Percentiles rank a stretch among this genome's conserved stretches.
phyloP scores from a whole-genome alignment of 2,797 vertebrate genomes.

The Pseudocheirus occidentalis region DNA sequence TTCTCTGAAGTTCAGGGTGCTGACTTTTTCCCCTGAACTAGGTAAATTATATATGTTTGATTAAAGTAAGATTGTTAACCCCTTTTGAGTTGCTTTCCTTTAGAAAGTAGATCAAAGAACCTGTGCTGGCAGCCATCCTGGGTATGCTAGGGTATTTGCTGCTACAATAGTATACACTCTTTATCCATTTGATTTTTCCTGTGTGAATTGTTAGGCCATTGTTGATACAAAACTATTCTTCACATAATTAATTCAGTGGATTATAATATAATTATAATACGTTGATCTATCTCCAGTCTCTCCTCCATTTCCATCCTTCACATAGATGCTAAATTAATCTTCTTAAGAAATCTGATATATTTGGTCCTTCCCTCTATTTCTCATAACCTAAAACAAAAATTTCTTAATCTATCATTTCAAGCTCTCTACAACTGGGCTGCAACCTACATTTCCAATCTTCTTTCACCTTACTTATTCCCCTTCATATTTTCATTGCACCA shows the following conservation, averaged over 20 bases:
- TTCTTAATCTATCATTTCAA: not conserved
- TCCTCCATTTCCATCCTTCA: not conserved
- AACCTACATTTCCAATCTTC: not conserved
- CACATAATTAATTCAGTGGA: not conserved
- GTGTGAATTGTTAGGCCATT: not conserved
- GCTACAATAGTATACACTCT: not conserved
- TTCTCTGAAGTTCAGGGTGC: too few species aligned
- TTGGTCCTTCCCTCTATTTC: not conserved
- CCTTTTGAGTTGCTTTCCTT: too few species aligned
- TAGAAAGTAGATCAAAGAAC: too few species aligned
- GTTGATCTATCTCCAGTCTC: not conserved
- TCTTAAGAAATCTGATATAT: not conserved
- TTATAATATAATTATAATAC: not conserved
- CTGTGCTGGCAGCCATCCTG: too few species aligned
- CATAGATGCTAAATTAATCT: not conserved
- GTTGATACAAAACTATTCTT: not conserved
- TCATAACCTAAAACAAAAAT: not conserved
- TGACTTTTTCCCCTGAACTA: too few species aligned
- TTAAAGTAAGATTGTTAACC: too few species aligned
- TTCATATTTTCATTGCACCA: not conserved
- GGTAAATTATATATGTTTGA: too few species aligned
- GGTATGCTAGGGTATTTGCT: too few species aligned
- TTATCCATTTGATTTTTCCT: not conserved
- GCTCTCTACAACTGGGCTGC: not conserved
- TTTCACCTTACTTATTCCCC: not conserved